Conservation (phyloP, 1,140 invertebrate species). For the Cylas formicarius region DNA sequence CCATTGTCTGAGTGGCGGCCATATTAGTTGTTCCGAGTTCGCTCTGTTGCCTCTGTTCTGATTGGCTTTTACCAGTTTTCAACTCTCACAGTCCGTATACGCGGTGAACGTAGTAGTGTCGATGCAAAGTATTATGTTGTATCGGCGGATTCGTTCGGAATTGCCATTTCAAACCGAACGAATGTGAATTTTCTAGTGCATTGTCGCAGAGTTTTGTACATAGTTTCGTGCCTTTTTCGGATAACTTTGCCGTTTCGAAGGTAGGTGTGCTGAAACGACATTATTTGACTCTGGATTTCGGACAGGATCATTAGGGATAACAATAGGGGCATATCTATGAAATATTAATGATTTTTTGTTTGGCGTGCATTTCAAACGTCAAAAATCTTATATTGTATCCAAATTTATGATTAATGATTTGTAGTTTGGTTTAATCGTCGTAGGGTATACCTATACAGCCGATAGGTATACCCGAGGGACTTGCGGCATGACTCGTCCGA, state of each 20-base stretch:
- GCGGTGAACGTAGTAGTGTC: too few species aligned
- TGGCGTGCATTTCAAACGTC: slow-evolving; percentile 37
- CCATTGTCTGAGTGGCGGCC: slow-evolving; percentile 42
- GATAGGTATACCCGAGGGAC: slow-evolving; percentile 31
- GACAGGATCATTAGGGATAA: slow-evolving; percentile 29
- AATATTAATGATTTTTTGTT: slow-evolving; percentile 42
- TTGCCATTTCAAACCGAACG: too few species aligned
- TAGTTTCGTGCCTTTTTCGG: slow-evolving; percentile 8
- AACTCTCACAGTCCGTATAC: slow-evolving; percentile 34
- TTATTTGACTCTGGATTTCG: too few species aligned
- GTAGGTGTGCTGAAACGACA: too few species aligned
- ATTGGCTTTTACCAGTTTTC: slow-evolving; percentile 43
- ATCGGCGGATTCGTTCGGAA: slow-evolving; percentile 9
- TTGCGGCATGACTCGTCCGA: slow-evolving; percentile 33
- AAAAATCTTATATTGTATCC: slow-evolving; percentile 38
- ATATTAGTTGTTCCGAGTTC: slow-evolving; percentile 42
- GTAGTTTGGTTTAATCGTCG: slow-evolving; percentile 18
- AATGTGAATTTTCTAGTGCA: slow-evolving; percentile 28
- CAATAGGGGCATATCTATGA: slow-evolving; percentile 34
- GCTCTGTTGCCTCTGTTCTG: slow-evolving; percentile 41
- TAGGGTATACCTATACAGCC: too few species aligned
- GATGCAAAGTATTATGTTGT: slow-evolving; percentile 26
- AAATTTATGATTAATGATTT: slow-evolving; percentile 41
- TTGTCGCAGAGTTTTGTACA: slow-evolving; percentile 27
- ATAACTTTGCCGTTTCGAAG: slow-evolving; percentile 12